These are phyloP conservation scores for Neosilurus mollespiculum DNA, from an alignment of 2,797 vertebrate genomes.

Conservation along the genomic window DNA sequence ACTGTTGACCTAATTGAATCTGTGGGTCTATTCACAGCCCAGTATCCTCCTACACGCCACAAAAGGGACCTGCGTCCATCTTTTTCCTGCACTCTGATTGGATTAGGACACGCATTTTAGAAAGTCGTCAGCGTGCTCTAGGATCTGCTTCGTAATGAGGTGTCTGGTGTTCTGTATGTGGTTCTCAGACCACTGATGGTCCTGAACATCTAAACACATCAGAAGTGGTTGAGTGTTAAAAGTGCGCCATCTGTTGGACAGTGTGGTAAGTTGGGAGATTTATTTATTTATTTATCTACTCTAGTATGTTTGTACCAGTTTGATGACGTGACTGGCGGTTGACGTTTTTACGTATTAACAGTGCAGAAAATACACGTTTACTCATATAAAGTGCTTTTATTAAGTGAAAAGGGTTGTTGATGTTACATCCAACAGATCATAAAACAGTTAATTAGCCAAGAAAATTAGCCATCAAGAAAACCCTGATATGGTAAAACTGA, in stretches of 20 bases:
- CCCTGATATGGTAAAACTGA: conserved; percentile 51
- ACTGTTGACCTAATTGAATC: conserved; percentile 40
- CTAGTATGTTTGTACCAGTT: background rate
- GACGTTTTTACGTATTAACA: background rate
- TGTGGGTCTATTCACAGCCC: conserved; percentile 40
- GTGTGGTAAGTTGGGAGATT: background rate
- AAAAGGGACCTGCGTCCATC: conserved; percentile 13
- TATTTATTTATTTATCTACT: too few species aligned
- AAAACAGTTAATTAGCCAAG: conserved; percentile 51
- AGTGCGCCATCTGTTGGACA: conserved; percentile 47
- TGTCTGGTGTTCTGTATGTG: background rate
- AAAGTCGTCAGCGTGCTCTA: conserved; percentile 4
- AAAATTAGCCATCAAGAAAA: conserved; percentile 52
- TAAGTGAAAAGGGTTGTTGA: conserved; percentile 59
- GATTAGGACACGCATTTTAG: conserved; percentile 41
- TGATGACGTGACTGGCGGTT: background rate
- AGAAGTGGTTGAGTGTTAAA: background rate
- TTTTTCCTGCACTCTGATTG: conserved; percentile 41
- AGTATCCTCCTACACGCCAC: conserved; percentile 6
- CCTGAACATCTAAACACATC: background rate
- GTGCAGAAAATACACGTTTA: background rate
- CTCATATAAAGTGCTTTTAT: conserved; percentile 82
- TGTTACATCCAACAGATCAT: conserved; percentile 59
- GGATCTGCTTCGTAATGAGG: background rate
- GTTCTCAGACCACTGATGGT: background rate